Conservation (phyloP, 2,888 invertebrate species). For the Blera fallax region DNA sequence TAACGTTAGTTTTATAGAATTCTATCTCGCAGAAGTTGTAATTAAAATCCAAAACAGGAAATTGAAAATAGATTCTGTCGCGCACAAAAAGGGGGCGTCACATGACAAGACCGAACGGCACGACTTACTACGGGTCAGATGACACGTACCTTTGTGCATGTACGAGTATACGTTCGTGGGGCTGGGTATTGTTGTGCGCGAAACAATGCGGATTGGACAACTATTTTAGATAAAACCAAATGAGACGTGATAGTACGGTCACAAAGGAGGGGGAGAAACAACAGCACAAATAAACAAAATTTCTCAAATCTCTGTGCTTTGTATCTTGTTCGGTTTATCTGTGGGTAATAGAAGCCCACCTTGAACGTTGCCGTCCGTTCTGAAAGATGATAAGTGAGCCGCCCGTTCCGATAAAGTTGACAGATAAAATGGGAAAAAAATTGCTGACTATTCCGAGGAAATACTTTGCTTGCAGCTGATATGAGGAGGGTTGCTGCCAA, state of each 20-base stretch:
- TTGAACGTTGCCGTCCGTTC: background rate
- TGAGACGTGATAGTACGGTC: background rate
- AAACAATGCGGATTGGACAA: conserved; percentile 20
- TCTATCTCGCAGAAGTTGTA: conserved; percentile 34
- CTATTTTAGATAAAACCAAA: conserved; percentile 28
- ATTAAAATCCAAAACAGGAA: conserved; percentile 55
- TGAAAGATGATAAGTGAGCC: conserved; percentile 25
- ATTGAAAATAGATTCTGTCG: conserved; percentile 38
- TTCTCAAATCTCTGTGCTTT: background rate
- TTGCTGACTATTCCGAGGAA: conserved; percentile 29
- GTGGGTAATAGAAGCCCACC: conserved; percentile 19
- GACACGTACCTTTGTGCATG: conserved; percentile 26
- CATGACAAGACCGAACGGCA: conserved; percentile 6
- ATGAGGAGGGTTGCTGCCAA: no score
- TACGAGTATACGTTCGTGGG: background rate
- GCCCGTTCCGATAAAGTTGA: conserved; percentile 4
- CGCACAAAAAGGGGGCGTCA: conserved; percentile 3
- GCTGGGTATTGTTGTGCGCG: background rate
- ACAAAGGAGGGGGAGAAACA: background rate
- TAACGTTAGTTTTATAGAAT: background rate
- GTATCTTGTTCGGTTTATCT: background rate
- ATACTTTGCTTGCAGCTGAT: conserved; percentile 4
- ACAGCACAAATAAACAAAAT: background rate
- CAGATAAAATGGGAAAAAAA: conserved; percentile 4
- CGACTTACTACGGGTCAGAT: background rate